These are phyloP conservation scores for Osmoderma eremita DNA, from an alignment of 2,888 invertebrate species.

Conservation along the genomic window DNA sequence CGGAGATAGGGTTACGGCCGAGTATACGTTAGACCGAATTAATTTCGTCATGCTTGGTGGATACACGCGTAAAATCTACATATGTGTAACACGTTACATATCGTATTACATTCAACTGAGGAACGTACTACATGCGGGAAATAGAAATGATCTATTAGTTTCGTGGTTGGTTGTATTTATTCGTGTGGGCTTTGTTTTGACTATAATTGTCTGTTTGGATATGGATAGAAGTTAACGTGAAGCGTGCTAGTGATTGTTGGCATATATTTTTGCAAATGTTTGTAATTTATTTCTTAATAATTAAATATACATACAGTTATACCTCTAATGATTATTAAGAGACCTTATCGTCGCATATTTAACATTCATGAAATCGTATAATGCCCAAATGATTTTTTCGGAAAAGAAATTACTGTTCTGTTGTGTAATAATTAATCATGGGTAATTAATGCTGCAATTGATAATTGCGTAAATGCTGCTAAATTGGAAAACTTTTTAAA, in stretches of 20 bases:
- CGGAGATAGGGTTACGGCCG: neutral
- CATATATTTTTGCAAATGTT: neutral
- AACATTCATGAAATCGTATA: no score
- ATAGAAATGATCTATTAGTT: constrained; percentile 14
- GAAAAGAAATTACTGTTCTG: no score
- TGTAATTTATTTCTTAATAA: neutral
- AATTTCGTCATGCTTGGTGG: constrained; percentile 14
- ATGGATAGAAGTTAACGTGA: constrained; percentile 1
- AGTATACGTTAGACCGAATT: constrained; percentile 1
- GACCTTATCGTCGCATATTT: no score
- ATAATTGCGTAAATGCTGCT: no score
- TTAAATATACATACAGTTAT: no score
- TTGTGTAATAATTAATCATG: no score
- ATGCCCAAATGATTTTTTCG: no score
- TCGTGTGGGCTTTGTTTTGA: constrained; percentile 13
- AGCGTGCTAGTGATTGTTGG: neutral
- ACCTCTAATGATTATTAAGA: no score
- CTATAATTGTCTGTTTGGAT: constrained; percentile 1
- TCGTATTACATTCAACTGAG: neutral
- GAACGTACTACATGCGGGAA: neutral
- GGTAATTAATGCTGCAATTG: no score
- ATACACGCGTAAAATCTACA: neutral
- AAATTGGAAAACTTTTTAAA: no score
- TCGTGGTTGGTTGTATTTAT: constrained; percentile 1
- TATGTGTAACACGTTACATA: neutral